Evolutionary conservation across 2,797 vertebrate genomes (phyloP).

Genomic region (Sebastes hubbsi): DNA sequence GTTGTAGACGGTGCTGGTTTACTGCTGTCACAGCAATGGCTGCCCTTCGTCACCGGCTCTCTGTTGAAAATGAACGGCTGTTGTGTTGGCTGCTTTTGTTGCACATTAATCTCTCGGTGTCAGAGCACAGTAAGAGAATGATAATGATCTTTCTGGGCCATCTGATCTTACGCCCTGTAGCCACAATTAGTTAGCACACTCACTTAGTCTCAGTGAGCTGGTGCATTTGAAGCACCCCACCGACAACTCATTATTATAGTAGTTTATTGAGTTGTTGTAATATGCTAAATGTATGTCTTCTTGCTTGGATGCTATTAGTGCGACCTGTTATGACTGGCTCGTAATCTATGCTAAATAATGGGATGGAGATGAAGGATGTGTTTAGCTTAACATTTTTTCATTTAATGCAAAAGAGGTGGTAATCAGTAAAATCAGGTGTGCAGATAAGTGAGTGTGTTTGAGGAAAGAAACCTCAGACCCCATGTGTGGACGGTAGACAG

Average conservation of each 20-base stretch:
- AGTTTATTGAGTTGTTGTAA: neutral
- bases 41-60: conserved; percentile 35
- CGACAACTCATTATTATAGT: neutral
- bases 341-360: neutral
- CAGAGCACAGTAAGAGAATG: conserved; percentile 34
- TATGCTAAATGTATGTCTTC: neutral
- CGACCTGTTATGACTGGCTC: neutral
- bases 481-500: neutral
- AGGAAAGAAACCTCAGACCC: neutral
- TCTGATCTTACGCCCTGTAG: neutral
- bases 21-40: conserved; percentile 34
- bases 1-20: neutral
- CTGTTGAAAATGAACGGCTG: conserved; percentile 49
- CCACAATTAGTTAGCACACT: conserved; percentile 14
- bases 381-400: neutral
- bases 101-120: conserved; percentile 50
- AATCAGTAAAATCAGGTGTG: neutral
- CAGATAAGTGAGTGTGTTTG: neutral
- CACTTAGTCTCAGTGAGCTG: conserved; percentile 11
- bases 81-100: conserved; percentile 46
- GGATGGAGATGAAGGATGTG: neutral
- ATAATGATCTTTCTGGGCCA: conserved; percentile 40
- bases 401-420: neutral
- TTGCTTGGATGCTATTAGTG: neutral
- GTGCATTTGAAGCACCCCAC: neutral